A percentile compares a stretch with the other conserved stretches of the same genome.
phyloP scores from a whole-genome alignment of 2,797 vertebrate genomes.

The Anomalospiza imberbis region DNA sequence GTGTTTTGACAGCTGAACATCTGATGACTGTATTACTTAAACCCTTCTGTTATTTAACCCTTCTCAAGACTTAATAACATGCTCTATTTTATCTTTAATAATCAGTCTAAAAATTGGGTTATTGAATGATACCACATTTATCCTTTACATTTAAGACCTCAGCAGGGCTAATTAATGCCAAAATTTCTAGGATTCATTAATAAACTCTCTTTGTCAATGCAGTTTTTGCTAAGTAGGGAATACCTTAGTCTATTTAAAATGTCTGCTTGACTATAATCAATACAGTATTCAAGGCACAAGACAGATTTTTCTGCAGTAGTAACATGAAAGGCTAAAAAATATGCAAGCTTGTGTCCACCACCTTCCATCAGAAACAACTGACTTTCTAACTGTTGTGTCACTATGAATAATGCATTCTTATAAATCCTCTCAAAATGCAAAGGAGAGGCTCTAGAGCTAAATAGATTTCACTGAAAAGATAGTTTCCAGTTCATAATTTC shows the following conservation, averaged over 20 bases:
- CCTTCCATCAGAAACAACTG: background rate
- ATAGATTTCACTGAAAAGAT: background rate
- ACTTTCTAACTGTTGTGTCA: background rate
- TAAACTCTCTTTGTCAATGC: background rate
- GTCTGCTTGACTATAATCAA: background rate
- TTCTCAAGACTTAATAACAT: background rate
- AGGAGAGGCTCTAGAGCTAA: background rate
- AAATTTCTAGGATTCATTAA: background rate
- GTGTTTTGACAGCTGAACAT: background rate
- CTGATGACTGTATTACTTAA: background rate
- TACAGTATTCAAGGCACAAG: background rate
- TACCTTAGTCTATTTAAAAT: background rate
- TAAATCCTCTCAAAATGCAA: constrained; percentile 36
- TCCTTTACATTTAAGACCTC: background rate
- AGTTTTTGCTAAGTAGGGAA: background rate
- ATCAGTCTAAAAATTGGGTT: background rate
- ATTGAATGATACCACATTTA: background rate
- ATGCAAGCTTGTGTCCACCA: background rate
- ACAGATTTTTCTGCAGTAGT: background rate
- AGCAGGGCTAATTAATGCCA: background rate
- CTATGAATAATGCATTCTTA: constrained; percentile 19
- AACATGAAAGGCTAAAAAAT: background rate
- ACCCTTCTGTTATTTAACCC: background rate
- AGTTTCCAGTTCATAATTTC: background rate
- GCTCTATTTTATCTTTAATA: background rate